A percentile compares a stretch with the other conserved stretches of the same genome.
These are phyloP conservation scores for Drosophila repletoides DNA, from an alignment of 1,140 invertebrate genomes.

Conservation along the genomic window DNA sequence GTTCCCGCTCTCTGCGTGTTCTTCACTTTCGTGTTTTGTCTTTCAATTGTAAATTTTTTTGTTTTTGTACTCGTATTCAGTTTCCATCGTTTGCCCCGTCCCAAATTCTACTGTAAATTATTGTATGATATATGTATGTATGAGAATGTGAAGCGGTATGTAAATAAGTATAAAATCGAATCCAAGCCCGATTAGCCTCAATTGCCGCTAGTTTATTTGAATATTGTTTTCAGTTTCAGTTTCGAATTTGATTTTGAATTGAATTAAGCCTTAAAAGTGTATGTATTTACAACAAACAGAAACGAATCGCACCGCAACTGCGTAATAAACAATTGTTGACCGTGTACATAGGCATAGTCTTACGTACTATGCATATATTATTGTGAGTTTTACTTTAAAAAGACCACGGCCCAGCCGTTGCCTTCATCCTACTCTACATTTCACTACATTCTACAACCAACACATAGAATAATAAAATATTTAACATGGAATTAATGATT, in stretches of 20 bases:
- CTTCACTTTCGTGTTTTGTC: neutral
- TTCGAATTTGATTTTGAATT: slow-evolving; percentile 2
- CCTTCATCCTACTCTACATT: neutral
- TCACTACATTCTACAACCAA: neutral
- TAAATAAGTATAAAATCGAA: slow-evolving; percentile 22
- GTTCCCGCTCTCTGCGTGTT: neutral
- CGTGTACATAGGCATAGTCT: slow-evolving; percentile 48
- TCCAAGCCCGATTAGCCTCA: slow-evolving; percentile 11
- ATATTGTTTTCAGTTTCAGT: slow-evolving; percentile 9
- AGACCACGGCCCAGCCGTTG: no score
- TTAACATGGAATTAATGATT: neutral
- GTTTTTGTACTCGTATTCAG: neutral
- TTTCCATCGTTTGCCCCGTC: neutral
- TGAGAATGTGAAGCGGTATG: slow-evolving; percentile 8
- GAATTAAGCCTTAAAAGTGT: slow-evolving; percentile 51
- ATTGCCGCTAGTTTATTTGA: slow-evolving; percentile 13
- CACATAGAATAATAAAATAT: neutral
- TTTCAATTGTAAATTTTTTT: neutral
- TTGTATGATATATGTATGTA: slow-evolving; percentile 24
- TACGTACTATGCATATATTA: slow-evolving; percentile 1
- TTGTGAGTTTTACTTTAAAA: neutral
- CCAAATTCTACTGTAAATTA: slow-evolving; percentile 27
- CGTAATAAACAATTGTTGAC: slow-evolving; percentile 60
- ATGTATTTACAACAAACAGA: slow-evolving; percentile 24
- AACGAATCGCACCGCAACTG: slow-evolving; percentile 15